Percentiles rank a stretch among this genome's conserved stretches.
phyloP scores from a whole-genome alignment of 2,888 invertebrate genomes.

The Cerastis rubricosa region DNA sequence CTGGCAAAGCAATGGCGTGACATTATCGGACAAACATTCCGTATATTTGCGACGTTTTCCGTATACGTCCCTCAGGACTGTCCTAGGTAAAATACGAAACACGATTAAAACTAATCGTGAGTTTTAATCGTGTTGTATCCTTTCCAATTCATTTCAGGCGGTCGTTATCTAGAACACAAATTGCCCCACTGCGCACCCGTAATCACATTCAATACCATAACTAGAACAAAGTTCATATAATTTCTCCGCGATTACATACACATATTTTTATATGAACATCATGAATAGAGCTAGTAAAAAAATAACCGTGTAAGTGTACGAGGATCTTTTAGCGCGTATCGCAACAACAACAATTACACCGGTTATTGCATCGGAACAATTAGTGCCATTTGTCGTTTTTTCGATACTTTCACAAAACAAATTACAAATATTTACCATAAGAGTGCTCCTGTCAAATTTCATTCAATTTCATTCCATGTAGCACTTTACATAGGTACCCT shows the following conservation, averaged over 20 bases:
- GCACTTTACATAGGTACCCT: neutral
- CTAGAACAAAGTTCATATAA: neutral
- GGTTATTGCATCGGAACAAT: too few relatives aligned
- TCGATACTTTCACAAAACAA: neutral
- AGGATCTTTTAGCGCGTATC: neutral
- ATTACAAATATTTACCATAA: neutral
- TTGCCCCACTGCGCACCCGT: neutral
- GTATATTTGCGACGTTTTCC: neutral
- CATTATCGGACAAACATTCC: neutral
- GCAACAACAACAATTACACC: too few relatives aligned
- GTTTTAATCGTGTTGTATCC: too few relatives aligned
- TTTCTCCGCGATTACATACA: constrained; percentile 10
- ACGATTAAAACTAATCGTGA: neutral
- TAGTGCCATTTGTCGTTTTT: neutral
- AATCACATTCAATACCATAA: neutral
- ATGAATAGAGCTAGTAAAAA: neutral
- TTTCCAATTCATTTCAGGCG: too few relatives aligned
- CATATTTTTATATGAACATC: neutral
- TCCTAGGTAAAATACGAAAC: neutral
- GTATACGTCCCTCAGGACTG: neutral
- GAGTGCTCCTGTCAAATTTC: neutral
- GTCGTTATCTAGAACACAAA: neutral
- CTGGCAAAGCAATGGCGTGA: neutral
- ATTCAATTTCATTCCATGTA: neutral
- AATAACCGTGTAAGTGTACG: neutral